These are phyloP conservation scores for Oreochromis mossambicus DNA, from an alignment of 2,797 vertebrate species.

Conservation along the genomic window DNA sequence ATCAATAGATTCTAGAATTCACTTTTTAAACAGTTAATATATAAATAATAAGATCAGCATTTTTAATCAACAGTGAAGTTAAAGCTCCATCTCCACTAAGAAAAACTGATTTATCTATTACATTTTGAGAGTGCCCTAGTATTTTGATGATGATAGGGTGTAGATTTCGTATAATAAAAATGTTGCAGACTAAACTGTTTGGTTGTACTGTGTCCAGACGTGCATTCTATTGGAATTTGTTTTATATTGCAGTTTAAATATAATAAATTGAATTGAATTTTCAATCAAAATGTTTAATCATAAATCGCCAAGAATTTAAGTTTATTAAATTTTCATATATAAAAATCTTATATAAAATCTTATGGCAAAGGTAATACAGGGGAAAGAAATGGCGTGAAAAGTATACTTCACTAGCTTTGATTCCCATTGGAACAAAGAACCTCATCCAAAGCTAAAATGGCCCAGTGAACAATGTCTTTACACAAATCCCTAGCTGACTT, in stretches of 20 bases:
- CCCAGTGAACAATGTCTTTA: constrained; percentile 56
- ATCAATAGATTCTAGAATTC: not conserved
- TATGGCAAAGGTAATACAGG: not conserved
- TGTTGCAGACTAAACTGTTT: not conserved
- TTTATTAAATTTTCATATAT: not conserved
- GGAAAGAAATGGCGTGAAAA: constrained; percentile 15
- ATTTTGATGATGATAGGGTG: not conserved
- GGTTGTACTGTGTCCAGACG: not conserved
- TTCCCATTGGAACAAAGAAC: constrained; percentile 41
- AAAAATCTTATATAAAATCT: constrained; percentile 3
- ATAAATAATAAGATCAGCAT: not conserved
- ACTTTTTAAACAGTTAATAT: not conserved
- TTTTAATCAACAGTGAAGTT: not conserved
- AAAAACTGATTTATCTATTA: not conserved
- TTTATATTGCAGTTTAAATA: constrained; percentile 16
- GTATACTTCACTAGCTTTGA: constrained; percentile 7
- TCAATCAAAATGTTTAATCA: constrained; percentile 24
- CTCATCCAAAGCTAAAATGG: constrained; percentile 42
- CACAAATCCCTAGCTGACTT: constrained; percentile 50
- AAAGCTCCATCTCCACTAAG: not conserved
- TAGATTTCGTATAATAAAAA: not conserved
- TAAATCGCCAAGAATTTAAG: not conserved
- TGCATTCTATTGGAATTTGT: constrained; percentile 1
- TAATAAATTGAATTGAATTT: not conserved
- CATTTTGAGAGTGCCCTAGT: not conserved